Evolutionary conservation across 2,113 vertebrate genomes (phyloP).

Genomic region (Oryzias celebensis): DNA sequence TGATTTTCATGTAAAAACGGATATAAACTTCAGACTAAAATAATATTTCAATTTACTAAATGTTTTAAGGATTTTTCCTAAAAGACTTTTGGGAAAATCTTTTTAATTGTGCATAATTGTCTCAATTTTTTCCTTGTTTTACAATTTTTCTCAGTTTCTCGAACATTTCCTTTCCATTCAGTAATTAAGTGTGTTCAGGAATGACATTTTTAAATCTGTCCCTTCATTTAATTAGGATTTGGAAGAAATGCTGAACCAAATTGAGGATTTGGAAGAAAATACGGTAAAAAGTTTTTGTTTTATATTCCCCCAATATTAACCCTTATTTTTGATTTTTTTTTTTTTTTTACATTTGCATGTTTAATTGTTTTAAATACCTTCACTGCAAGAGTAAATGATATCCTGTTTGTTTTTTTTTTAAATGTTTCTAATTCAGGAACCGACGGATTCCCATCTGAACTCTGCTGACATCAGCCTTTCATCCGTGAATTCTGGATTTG

Average conservation of each 20-base stretch:
- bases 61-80: no score
- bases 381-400: background rate
- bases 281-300: background rate
- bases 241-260: slow-evolving; percentile 33
- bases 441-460: slow-evolving; percentile 1
- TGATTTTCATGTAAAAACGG: background rate
- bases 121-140: no score
- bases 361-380: no score
- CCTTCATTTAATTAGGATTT: slow-evolving; percentile 50
- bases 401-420: background rate
- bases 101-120: no score
- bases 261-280: slow-evolving; percentile 14
- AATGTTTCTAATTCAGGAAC: slow-evolving; percentile 19
- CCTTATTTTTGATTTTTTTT: no score
- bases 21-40: background rate
- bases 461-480: background rate
- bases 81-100: no score
- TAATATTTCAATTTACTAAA: background rate
- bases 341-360: no score
- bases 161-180: no score
- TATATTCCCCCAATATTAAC: no score
- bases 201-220: slow-evolving; percentile 11
- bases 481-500: background rate
- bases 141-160: no score
- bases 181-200: background rate